A percentile compares a stretch with the other conserved stretches of the same genome.
These are phyloP conservation scores for Heloderma charlesbogerti DNA, from an alignment of 2,113 vertebrate species.

Conservation along the genomic window DNA sequence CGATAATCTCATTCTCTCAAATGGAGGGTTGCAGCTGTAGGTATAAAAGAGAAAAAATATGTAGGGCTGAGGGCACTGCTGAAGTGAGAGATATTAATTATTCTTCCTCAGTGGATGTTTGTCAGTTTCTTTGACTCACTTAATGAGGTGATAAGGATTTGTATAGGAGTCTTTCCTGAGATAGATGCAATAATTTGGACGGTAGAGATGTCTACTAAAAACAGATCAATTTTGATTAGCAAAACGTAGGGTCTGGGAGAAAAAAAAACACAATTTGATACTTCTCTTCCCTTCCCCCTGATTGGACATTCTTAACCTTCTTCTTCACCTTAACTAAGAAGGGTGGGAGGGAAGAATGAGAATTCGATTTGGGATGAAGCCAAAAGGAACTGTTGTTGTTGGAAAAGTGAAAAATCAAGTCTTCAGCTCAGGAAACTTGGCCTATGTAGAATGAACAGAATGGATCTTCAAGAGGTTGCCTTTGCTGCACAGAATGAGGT, in stretches of 20 bases:
- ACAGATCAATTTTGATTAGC: slow-evolving; percentile 19
- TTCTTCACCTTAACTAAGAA: background rate
- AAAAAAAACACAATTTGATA: background rate
- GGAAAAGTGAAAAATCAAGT: background rate
- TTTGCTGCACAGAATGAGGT: background rate
- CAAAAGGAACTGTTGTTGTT: background rate
- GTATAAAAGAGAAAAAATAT: background rate
- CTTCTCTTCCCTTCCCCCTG: background rate
- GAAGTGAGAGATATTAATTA: slow-evolving; percentile 32
- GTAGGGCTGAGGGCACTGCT: background rate
- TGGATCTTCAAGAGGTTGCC: background rate
- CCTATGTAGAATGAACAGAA: slow-evolving; percentile 15
- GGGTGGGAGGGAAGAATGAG: background rate
- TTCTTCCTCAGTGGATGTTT: slow-evolving; percentile 14
- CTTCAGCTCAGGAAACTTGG: background rate
- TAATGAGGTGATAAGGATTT: slow-evolving; percentile 33
- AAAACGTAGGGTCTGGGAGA: background rate
- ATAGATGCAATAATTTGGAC: background rate
- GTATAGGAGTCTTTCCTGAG: background rate
- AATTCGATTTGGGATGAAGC: slow-evolving; percentile 8
- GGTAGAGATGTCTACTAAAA: slow-evolving; percentile 20
- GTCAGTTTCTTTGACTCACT: slow-evolving; percentile 16
- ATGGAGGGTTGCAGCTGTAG: background rate
- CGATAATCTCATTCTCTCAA: slow-evolving; percentile 21
- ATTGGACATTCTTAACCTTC: background rate